Base-by-base conservation (phyloP, 1,140 invertebrate species). In the Hycleus cichorii region DNA sequence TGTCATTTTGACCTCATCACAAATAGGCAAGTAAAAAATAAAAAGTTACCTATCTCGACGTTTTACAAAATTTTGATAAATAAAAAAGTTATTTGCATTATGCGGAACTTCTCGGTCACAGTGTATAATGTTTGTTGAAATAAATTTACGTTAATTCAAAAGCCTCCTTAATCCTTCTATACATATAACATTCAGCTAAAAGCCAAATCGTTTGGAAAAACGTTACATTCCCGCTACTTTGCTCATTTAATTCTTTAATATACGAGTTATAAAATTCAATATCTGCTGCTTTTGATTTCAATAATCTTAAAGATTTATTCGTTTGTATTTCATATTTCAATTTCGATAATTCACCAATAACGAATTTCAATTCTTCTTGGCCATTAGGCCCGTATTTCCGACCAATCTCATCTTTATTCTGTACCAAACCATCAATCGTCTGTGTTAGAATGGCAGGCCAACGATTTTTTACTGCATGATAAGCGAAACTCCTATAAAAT, bases 181-280 rank as follows among this genome's bases (percentile, higher is more conserved):
- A 98, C 76, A 97, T 84, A 69, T 96, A 98, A 69, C 93, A 95
- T 77, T 98, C 95, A 7, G 85, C 81, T 69, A 91, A 89, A 0
- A 98, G 76, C 92, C 92, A 98, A 4, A 83, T 75, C 44, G 86
- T 82, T 43, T 83, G 82, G 70, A 90, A 98, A 82, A 91, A 97
- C 10, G 80, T 82, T 5, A 79, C 18, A 74, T 24, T 73, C 71
- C 9, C 76, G 2, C 18, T 72, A 42, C 65, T 49, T 57, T 72
- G 42, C 76, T 75, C 66, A 77, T 76, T 25, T 73, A 66, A 61
- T 81, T 83, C 72, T 79, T 79, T 55, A 12, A 88, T 69, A 62
- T 78, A 77, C 8, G 76, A 58, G 73, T 89, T 88, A 83, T 87
- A 90, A 48, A 79, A 64, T n/a, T 65, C 8, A 10, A 74, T 72